Percentiles rank a stretch among this genome's conserved stretches.
These are phyloP conservation scores for Rhyacichthys aspro DNA, from an alignment of 2,797 vertebrate genomes.

Conservation along the genomic window DNA sequence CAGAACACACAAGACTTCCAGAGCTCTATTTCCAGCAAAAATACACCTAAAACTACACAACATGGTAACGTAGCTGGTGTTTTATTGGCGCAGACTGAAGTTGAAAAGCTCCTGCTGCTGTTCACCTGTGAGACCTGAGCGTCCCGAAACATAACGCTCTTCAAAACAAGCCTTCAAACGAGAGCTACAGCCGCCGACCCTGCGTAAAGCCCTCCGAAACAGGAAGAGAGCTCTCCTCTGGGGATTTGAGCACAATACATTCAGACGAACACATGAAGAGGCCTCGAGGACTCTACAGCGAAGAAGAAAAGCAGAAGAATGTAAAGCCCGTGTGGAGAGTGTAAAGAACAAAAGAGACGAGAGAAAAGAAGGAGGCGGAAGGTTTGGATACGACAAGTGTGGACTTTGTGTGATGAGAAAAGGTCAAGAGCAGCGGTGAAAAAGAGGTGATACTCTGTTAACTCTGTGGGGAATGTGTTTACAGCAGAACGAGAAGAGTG, in stretches of 20 bases:
- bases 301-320: slow-evolving; percentile 51
- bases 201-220: slow-evolving; percentile 47
- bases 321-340: slow-evolving; percentile 29
- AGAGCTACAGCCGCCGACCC: slow-evolving; percentile 41
- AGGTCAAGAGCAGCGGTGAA: slow-evolving; percentile 52
- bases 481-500: slow-evolving; percentile 56
- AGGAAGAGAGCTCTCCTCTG: slow-evolving; percentile 61
- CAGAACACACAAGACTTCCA: neutral
- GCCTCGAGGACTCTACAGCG: slow-evolving; percentile 50
- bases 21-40: slow-evolving; percentile 29
- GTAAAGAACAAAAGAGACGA: slow-evolving; percentile 34
- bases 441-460: slow-evolving; percentile 57
- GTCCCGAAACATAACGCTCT: slow-evolving; percentile 47
- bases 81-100: slow-evolving; percentile 10
- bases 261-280: slow-evolving; percentile 50
- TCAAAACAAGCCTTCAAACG: slow-evolving; percentile 41
- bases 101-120: slow-evolving; percentile 24
- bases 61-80: no score
- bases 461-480: slow-evolving; percentile 43
- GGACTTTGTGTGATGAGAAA: slow-evolving; percentile 43
- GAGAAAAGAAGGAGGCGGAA: slow-evolving; percentile 40
- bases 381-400: slow-evolving; percentile 59
- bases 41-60: no score
- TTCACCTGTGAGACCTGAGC: slow-evolving; percentile 62
- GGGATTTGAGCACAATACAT: slow-evolving; percentile 53